Evolutionary conservation across 2,113 vertebrate genomes (phyloP).

Genomic region (Callionymus lyra): DNA sequence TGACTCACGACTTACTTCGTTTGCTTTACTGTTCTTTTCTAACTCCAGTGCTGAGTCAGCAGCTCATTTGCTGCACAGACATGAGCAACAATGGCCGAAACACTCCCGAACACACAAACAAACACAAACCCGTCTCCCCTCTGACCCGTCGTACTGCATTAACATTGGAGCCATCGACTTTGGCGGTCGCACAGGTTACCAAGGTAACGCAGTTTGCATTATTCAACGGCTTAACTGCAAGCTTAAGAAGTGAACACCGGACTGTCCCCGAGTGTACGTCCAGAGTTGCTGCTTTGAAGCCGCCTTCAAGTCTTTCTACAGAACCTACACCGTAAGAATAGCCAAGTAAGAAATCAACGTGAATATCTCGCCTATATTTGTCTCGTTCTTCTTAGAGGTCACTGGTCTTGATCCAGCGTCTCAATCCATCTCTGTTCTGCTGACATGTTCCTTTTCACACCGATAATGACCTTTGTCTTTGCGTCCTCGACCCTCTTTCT

Average conservation of each 20-base stretch:
- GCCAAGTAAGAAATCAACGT: too few relatives aligned
- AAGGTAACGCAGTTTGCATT: slow-evolving; percentile 53
- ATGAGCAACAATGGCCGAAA: neutral
- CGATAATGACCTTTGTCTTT: too few relatives aligned
- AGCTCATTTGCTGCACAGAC: neutral
- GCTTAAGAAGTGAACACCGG: slow-evolving; percentile 37
- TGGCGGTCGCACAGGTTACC: slow-evolving; percentile 44
- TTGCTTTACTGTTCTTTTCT: slow-evolving; percentile 8
- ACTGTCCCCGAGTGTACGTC: slow-evolving; percentile 31
- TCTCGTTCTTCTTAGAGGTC: too few relatives aligned
- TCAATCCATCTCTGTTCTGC: too few relatives aligned
- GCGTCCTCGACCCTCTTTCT: too few relatives aligned
- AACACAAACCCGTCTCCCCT: slow-evolving; percentile 31
- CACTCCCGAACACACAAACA: slow-evolving; percentile 22
- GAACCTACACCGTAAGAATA: too few relatives aligned
- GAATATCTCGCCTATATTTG: too few relatives aligned
- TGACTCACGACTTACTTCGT: too few relatives aligned
- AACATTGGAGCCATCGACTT: slow-evolving; percentile 42
- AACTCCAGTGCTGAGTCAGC: too few relatives aligned
- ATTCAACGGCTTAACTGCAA: slow-evolving; percentile 41
- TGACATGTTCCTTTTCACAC: too few relatives aligned
- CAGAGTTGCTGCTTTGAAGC: neutral
- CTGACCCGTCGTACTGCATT: slow-evolving; percentile 46
- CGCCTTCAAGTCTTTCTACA: too few relatives aligned
- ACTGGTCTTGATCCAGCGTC: too few relatives aligned